Base-by-base conservation (phyloP, 2,888 invertebrate genomes). In the Temnothorax ravouxi region DNA sequence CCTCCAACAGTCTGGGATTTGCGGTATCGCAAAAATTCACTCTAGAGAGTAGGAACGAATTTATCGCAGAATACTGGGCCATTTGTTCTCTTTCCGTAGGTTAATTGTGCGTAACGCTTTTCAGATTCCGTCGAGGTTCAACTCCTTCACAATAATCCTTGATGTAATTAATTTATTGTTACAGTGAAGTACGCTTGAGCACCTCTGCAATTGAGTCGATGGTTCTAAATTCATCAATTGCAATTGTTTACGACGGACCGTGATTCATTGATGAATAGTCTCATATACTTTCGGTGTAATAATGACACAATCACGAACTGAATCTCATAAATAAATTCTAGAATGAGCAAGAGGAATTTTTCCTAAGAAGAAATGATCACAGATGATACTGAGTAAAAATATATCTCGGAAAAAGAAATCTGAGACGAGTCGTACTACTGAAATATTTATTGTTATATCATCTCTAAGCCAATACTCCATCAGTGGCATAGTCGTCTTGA, bases 131-230 rank as follows among this genome's bases (percentile, higher is more conserved):
- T n/a, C 79, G 18, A 79, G 47, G 1, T 79, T 71, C 47, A 34
- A 59, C 21, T 59, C 9, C 29, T 69, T 79, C 25, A 72, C 47
- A 59, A 79, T 80, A 72, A 80, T 80, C 72, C 79, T 72, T 18
- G 47, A 80, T 38, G 25, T 80, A 80, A 80, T 80, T 72, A 72
- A 80, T 72, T 80, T 72, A 80, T 72, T 72, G 59, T 56, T 29
- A 41, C 15, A 69, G 25, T 44, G 1, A 38, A 71, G 21, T 34
- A 13, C n/a, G 21, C 13, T 41, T 52, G n/a, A 59, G 3, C 18
- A 38, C 21, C 25, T 47, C 25, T 11, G 25, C 47, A 38, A 72
- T 80, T 47, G 38, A 67, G 25, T 25, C 56, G 25, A 8, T 13
- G 9, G 3, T 56, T 6, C 56, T 71, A 21, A 80, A 59, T 59